phyloP scores from a whole-genome alignment of 2,113 vertebrate genomes.

The Alligator sinensis region DNA sequence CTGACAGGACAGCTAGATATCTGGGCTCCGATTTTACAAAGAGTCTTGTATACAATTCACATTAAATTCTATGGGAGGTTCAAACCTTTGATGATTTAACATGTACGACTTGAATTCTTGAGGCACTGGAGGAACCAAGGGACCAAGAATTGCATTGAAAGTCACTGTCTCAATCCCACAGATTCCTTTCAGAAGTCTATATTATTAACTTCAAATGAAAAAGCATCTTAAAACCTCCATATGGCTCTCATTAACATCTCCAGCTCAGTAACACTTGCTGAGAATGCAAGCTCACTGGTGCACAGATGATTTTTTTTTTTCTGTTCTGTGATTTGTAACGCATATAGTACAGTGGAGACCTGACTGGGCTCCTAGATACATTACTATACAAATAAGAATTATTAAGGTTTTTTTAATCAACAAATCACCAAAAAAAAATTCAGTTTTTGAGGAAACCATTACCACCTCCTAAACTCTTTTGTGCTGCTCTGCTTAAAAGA shows the following conservation, averaged over 20 bases:
- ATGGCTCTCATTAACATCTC: constrained; percentile 58
- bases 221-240: constrained; percentile 57
- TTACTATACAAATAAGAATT: not conserved
- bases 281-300: constrained; percentile 39
- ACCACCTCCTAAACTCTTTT: not conserved
- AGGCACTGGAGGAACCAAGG: constrained; percentile 27
- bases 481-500: not conserved
- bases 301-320: constrained; percentile 29
- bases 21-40: not conserved
- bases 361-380: not conserved
- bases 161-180: constrained; percentile 51
- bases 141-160: constrained; percentile 52
- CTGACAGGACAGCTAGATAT: constrained; percentile 4
- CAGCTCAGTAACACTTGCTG: constrained; percentile 51
- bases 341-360: not conserved
- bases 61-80: not conserved
- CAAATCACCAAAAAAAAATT: not conserved
- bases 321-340: not conserved
- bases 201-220: constrained; percentile 62
- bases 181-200: constrained; percentile 6
- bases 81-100: constrained; percentile 26
- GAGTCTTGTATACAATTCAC: constrained; percentile 11
- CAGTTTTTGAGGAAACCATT: not conserved
- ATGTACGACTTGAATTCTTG: constrained; percentile 34
- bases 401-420: not conserved